These are phyloP conservation scores for Chloromyia formosa DNA, from an alignment of 2,888 invertebrate species.

Conservation along the genomic window DNA sequence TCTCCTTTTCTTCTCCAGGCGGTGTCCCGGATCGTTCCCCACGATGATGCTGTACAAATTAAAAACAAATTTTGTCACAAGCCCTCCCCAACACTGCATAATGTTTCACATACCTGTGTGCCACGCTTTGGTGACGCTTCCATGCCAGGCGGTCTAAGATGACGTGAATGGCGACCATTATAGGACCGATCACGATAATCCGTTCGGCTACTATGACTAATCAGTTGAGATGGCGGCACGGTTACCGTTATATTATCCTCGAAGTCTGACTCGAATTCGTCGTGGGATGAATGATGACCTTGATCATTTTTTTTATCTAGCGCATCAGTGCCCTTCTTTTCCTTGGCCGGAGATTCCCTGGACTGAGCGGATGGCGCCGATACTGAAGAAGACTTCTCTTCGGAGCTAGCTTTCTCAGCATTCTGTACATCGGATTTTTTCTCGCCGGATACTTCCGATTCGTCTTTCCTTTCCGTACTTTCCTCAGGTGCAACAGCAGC, in stretches of 20 bases:
- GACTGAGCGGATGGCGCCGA: neutral
- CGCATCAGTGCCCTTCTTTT: constrained; percentile 1
- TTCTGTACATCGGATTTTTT: constrained; percentile 28
- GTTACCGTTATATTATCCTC: constrained; percentile 71
- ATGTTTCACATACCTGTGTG: constrained; percentile 34
- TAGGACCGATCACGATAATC: constrained; percentile 51
- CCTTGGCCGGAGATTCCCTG: constrained; percentile 1
- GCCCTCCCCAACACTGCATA: neutral
- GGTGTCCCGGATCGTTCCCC: constrained; percentile 78
- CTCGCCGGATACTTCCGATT: neutral
- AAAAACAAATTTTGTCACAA: too few species aligned
- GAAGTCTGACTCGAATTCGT: constrained; percentile 66
- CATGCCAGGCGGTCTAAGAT: constrained; percentile 65
- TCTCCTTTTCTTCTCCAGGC: constrained; percentile 71
- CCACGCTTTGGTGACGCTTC: constrained; percentile 58
- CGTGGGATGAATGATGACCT: constrained; percentile 51
- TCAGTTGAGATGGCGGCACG: constrained; percentile 64
- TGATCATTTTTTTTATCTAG: constrained; percentile 40
- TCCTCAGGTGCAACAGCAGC: neutral
- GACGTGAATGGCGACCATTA: constrained; percentile 52
- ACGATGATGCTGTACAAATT: constrained; percentile 47
- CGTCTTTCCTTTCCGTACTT: neutral
- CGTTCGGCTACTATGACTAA: constrained; percentile 50
- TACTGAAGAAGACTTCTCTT: constrained; percentile 10
- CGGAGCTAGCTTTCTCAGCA: neutral